Evolutionary conservation across 2,888 invertebrate genomes (phyloP).

Genomic region (Acrobasis repandana): DNA sequence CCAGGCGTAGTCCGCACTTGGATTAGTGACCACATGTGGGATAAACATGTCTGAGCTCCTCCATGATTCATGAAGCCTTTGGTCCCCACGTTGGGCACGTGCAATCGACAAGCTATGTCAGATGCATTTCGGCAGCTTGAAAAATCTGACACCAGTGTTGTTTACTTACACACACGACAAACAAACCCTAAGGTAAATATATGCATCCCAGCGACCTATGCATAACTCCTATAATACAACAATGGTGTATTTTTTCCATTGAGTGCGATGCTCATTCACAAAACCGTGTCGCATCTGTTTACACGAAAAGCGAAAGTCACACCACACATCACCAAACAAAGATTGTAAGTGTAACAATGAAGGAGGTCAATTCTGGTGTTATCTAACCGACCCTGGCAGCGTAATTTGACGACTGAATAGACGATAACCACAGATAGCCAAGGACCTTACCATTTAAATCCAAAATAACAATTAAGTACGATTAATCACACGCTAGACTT

Average conservation of each 20-base stretch:
- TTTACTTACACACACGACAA: too few relatives aligned
- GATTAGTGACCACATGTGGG: too few relatives aligned
- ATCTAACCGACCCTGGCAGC: slow-evolving; percentile 21
- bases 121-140: too few relatives aligned
- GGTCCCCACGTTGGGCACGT: too few relatives aligned
- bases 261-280: slow-evolving; percentile 20
- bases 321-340: slow-evolving; percentile 24
- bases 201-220: too few relatives aligned
- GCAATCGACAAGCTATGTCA: too few relatives aligned
- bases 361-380: slow-evolving; percentile 19
- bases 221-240: not conserved
- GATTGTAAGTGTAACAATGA: slow-evolving; percentile 23
- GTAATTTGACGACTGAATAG: slow-evolving; percentile 1
- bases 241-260: not conserved
- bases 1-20: too few relatives aligned
- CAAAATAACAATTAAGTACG: slow-evolving; percentile 22
- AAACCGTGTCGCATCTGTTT: slow-evolving; percentile 28
- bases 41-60: too few relatives aligned
- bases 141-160: too few relatives aligned
- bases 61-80: too few relatives aligned
- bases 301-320: slow-evolving; percentile 26
- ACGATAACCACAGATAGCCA: slow-evolving; percentile 28
- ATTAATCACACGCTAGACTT: slow-evolving; percentile 25
- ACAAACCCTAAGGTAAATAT: too few relatives aligned
- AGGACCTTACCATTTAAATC: slow-evolving; percentile 46